Evolutionary conservation across 2,888 invertebrate genomes (phyloP).

Genomic region (Anarsia innoxiella): DNA sequence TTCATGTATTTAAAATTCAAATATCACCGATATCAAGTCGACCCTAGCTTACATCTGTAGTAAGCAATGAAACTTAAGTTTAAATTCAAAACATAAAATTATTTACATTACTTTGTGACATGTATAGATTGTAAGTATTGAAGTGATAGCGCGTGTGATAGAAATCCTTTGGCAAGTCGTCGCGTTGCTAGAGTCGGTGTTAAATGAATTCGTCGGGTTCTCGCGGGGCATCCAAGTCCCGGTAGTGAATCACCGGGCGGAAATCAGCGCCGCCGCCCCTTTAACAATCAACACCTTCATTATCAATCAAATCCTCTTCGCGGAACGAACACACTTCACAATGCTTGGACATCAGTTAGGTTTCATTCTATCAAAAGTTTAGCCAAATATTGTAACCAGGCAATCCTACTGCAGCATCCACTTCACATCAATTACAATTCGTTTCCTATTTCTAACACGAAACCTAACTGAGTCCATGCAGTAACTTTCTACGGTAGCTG

Average conservation of each 20-base stretch:
- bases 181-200: conserved; percentile 34
- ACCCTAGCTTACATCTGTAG: conserved; percentile 10
- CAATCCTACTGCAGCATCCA: too few species aligned
- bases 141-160: too few species aligned
- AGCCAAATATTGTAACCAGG: too few species aligned
- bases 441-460: too few species aligned
- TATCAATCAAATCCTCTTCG: conserved; percentile 23
- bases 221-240: conserved; percentile 94
- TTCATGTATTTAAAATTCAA: conserved; percentile 7
- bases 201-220: conserved; percentile 92
- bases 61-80: conserved; percentile 1
- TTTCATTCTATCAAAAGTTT: too few species aligned
- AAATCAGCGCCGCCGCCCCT: conserved; percentile 86
- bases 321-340: conserved; percentile 26
- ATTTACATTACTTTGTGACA: conserved; percentile 15
- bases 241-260: conserved; percentile 93
- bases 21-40: conserved; percentile 1
- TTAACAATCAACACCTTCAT: conserved; percentile 69
- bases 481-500: too few species aligned
- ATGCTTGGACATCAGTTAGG: too few species aligned
- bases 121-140: not conserved
- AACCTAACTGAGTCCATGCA: too few species aligned
- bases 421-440: too few species aligned
- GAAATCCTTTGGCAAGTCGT: conserved; percentile 19
- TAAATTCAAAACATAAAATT: conserved; percentile 8